A percentile compares a stretch with the other conserved stretches of the same genome.
Evolutionary conservation across 2,888 invertebrate species (phyloP).

Genomic region (Hydriomena furcata): DNA sequence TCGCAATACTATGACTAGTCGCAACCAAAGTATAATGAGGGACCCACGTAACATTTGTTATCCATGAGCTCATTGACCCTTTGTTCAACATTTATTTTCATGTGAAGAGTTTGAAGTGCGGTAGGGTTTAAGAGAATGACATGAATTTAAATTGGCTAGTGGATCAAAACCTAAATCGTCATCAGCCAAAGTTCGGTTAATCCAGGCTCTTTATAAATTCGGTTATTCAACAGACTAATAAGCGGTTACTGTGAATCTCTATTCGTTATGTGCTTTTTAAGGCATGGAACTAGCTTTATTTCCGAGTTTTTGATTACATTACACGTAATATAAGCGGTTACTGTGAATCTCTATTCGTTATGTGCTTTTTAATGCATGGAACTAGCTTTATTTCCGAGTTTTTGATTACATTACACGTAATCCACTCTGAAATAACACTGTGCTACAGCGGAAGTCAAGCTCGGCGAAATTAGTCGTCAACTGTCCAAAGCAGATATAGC

Average conservation of each 20-base stretch:
- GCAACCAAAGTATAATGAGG: constrained; percentile 2
- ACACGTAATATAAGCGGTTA: no score
- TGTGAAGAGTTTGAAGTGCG: constrained; percentile 20
- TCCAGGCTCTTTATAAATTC: background rate
- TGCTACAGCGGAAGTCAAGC: background rate
- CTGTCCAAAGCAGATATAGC: constrained; percentile 19
- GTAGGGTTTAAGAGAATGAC: constrained; percentile 6
- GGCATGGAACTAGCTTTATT: no score
- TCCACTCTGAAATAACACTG: background rate
- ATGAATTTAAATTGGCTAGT: constrained; percentile 17
- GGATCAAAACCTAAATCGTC: constrained; percentile 3
- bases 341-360: no score
- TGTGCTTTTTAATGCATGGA: no score
- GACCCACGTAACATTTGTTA: constrained; percentile 22
- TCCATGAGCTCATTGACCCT: constrained; percentile 24
- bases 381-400: no score
- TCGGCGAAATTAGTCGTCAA: constrained; percentile 10
- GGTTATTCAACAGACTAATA: background rate
- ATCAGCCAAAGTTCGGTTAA: constrained; percentile 6
- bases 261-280: no score
- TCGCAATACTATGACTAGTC: background rate
- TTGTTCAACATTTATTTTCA: constrained; percentile 26
- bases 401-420: background rate
- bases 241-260: background rate
- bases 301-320: no score